Percentiles rank a stretch among this genome's conserved stretches.
Evolutionary conservation across 1,140 invertebrate species (phyloP).

Genomic region (Popillia japonica): DNA sequence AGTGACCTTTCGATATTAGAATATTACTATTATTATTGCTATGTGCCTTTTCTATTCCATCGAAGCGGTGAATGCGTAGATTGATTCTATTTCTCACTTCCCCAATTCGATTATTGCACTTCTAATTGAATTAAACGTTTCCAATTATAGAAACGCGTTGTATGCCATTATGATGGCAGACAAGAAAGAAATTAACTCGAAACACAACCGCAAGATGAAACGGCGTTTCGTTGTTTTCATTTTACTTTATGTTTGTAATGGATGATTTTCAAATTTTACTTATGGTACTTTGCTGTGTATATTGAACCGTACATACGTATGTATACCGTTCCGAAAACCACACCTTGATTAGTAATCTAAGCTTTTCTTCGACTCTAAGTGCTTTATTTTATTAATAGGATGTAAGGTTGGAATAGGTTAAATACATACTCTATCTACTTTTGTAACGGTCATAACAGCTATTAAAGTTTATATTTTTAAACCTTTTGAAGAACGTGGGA

Average conservation of each 20-base stretch:
- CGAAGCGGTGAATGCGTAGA: background rate
- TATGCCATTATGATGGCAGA: background rate
- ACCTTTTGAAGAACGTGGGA: background rate
- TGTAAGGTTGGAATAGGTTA: constrained; percentile 3
- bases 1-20: constrained; percentile 30
- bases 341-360: constrained; percentile 25
- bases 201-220: background rate
- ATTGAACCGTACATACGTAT: background rate
- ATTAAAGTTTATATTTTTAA: constrained; percentile 12
- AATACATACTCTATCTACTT: constrained; percentile 2
- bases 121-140: constrained; percentile 20
- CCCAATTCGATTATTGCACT: constrained; percentile 7
- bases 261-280: constrained; percentile 23
- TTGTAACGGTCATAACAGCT: background rate
- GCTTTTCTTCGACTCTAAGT: background rate
- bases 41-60: background rate
- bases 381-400: constrained; percentile 29
- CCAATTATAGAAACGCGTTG: background rate
- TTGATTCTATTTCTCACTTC: constrained; percentile 9
- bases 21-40: constrained; percentile 14
- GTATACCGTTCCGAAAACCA: background rate
- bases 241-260: constrained; percentile 12
- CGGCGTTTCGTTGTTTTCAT: constrained; percentile 1
- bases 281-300: background rate
- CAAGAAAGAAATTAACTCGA: constrained; percentile 7